These are phyloP conservation scores for Acinonyx jubatus DNA, from an alignment of 2,113 vertebrate species.

Conservation along the genomic window DNA sequence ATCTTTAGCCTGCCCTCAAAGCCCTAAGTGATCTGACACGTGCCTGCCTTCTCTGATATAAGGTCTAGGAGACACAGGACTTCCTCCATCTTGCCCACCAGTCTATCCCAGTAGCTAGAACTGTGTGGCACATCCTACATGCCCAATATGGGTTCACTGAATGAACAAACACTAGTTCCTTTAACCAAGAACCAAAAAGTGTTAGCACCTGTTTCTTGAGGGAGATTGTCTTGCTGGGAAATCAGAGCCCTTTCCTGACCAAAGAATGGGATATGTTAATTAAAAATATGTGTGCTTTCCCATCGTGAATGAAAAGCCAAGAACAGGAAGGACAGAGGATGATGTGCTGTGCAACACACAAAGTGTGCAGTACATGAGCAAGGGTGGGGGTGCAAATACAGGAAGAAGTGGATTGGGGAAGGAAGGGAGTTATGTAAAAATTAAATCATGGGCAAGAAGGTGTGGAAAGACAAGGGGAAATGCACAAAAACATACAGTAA, in stretches of 20 bases:
- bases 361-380: neutral
- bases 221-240: neutral
- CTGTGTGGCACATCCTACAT: neutral
- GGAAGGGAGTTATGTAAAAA: neutral
- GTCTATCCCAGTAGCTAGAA: neutral
- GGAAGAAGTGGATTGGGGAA: neutral
- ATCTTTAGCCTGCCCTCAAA: neutral
- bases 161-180: neutral
- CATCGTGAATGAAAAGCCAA: neutral
- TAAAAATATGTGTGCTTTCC: neutral
- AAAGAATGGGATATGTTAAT: neutral
- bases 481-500: neutral
- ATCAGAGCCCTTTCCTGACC: neutral
- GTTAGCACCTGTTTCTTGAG: neutral
- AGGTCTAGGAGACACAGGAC: neutral
- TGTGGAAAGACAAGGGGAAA: neutral
- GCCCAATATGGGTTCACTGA: neutral
- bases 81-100: neutral
- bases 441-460: neutral
- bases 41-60: neutral
- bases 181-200: neutral
- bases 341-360: neutral
- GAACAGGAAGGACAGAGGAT: neutral
- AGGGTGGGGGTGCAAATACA: neutral
- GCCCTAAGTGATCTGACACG: neutral